Conservation (phyloP, 2,797 vertebrate species). For the Fistularia tabacaria region DNA sequence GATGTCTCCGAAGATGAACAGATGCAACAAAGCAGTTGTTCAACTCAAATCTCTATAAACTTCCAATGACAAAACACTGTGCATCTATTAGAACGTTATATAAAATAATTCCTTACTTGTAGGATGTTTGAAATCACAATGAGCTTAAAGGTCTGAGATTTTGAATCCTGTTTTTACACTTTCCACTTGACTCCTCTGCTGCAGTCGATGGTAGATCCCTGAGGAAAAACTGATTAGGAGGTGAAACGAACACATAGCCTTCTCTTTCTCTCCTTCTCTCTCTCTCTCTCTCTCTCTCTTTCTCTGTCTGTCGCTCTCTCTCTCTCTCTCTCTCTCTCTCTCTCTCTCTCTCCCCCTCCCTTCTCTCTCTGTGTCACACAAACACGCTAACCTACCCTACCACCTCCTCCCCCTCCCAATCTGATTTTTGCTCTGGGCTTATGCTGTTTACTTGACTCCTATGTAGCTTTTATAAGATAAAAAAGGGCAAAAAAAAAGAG, state of each 20-base stretch:
- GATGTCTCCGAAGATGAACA: too few species aligned
- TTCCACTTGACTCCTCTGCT: conserved; percentile 40
- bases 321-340: background rate
- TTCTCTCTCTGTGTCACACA: conserved; percentile 49
- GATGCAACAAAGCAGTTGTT: background rate
- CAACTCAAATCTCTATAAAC: conserved; percentile 3
- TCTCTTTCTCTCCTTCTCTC: conserved; percentile 30
- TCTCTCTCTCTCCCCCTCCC: conserved; percentile 33
- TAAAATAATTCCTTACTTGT: conserved; percentile 57
- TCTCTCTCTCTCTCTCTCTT: conserved; percentile 15
- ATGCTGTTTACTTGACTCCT: conserved; percentile 62
- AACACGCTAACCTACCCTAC: conserved; percentile 39
- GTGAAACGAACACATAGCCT: conserved; percentile 59
- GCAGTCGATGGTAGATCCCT: conserved; percentile 61
- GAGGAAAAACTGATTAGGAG: conserved; percentile 68
- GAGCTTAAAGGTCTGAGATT: conserved; percentile 24
- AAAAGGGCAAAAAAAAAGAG: conserved; percentile 3
- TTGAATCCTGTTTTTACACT: conserved; percentile 19
- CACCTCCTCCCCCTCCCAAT: conserved; percentile 26
- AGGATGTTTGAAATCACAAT: conserved; percentile 35
- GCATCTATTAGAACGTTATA: conserved; percentile 14
- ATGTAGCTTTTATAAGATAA: conserved; percentile 35
- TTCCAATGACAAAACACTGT: conserved; percentile 3
- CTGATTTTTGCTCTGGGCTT: conserved; percentile 51
- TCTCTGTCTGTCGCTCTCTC: conserved; percentile 14